Base-by-base conservation (phyloP, 2,113 vertebrate species). In the Polypterus bichir region DNA sequence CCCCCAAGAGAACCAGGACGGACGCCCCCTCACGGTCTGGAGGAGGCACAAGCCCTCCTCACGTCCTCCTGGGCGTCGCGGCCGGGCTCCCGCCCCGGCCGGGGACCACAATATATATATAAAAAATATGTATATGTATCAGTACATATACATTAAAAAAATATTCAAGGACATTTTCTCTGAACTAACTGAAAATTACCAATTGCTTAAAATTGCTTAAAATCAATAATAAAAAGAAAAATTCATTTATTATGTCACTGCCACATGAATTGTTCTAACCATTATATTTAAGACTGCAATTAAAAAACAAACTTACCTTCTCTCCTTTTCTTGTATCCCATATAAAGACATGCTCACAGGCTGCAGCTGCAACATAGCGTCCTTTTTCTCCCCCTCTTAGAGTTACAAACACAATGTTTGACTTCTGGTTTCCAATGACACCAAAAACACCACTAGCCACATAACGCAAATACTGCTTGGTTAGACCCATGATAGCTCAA, bases 381-480 rank as follows among this genome's bases (percentile, higher is more conserved):
- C 88, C 92, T 65, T 69, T 89, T 75, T 97, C 95, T 1, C 91
- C 92, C 6, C 87, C 83, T 6, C 88, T 85, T 53, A 91, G 83
- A 1, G 80, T 86, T 69, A 98, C 91, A 47, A 86, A 94, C 0
- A 73, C 77, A 47, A 85, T 75, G 61, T 88, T 91, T 52, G 89
- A 86, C 65, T 89, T 91, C 49, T 88, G 89, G 73, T 89, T 90
- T 10, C 83, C 93, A 52, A 97, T 91, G 6, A 98, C 77, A 1
- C 92, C 93, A 45, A 97, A 98, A 47, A 98, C 81, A 0, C 92
- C 91, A 6, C 84, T 84, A 60, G 89, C 60, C 0, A 62, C 77
- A 6, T 97, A 98, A 9, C 94, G 92, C 61, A 98, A 83, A 68
- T 98, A 98, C 77, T 98, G 95, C 74, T 91, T 93, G 60, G 93